These are phyloP conservation scores for Cyanoliseus patagonus DNA, from an alignment of 2,113 vertebrate species.

Conservation along the genomic window DNA sequence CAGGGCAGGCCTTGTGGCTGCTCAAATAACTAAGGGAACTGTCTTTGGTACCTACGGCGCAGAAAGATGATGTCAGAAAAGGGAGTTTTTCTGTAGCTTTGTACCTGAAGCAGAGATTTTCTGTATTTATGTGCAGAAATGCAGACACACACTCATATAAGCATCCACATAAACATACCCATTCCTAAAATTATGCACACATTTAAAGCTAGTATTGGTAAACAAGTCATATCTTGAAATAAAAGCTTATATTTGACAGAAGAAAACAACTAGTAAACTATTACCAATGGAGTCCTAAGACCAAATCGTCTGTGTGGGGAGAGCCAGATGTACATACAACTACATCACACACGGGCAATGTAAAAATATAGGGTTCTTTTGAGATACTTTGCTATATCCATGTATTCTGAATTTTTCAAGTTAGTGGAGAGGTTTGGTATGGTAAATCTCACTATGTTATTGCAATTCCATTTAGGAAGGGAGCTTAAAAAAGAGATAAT, in stretches of 20 bases:
- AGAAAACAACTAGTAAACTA: not conserved
- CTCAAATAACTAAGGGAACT: constrained; percentile 1
- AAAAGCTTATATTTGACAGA: not conserved
- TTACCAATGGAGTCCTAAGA: not conserved
- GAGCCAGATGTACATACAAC: not conserved
- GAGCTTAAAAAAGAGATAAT: not conserved
- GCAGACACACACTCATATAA: not conserved
- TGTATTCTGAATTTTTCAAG: not conserved
- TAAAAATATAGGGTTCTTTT: not conserved
- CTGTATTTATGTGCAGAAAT: not conserved
- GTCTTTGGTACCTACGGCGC: constrained; percentile 15
- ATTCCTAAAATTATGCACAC: not conserved
- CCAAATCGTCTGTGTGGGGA: fast-evolving
- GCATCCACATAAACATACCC: not conserved
- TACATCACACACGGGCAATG: fast-evolving
- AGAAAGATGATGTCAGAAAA: constrained; percentile 26
- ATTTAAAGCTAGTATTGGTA: not conserved
- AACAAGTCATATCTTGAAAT: not conserved
- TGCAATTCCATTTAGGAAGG: not conserved
- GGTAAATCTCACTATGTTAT: not conserved
- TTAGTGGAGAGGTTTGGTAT: not conserved
- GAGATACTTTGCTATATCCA: not conserved
- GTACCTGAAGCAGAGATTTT: not conserved
- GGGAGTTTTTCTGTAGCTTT: not conserved
- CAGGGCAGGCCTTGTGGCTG: constrained; percentile 29